Evolutionary conservation across 2,113 vertebrate species (phyloP).

Genomic region (Tenebrosternarchus preto): DNA sequence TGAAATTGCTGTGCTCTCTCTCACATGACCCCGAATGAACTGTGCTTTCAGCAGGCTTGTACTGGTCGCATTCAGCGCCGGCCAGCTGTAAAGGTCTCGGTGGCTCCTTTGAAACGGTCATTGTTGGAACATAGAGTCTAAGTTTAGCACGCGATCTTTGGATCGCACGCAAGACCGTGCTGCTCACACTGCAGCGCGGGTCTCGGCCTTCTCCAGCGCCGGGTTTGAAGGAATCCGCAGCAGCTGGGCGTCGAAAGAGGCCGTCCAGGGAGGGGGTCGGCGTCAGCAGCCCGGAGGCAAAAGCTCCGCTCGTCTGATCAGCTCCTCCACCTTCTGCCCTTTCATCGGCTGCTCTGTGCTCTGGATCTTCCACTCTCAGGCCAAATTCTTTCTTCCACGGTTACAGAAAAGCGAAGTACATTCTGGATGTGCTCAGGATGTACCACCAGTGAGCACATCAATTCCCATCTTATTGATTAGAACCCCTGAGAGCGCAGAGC

Average conservation of each 20-base stretch:
- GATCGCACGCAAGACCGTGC: no score
- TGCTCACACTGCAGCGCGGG: neutral
- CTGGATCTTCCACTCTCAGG: neutral
- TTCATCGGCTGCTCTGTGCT: no score
- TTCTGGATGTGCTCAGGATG: neutral
- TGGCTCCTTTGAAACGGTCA: neutral
- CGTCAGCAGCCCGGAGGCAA: no score
- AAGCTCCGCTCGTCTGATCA: no score
- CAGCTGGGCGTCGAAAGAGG: neutral
- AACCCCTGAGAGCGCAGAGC: neutral
- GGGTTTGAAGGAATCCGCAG: neutral
- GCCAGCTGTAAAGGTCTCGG: neutral
- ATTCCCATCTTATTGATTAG: neutral
- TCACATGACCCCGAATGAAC: neutral
- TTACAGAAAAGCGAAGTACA: neutral
- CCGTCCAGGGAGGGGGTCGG: no score
- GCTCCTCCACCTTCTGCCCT: no score
- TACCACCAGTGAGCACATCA: neutral
- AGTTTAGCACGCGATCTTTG: no score
- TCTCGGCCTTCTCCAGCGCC: no score
- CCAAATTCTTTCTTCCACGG: neutral
- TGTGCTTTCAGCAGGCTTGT: neutral
- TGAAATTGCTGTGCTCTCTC: slow-evolving; percentile 2
- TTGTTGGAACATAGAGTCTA: neutral
- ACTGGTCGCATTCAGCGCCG: neutral